Evolutionary conservation across 2,113 vertebrate genomes (phyloP).

Genomic region (Otolemur garnettii): DNA sequence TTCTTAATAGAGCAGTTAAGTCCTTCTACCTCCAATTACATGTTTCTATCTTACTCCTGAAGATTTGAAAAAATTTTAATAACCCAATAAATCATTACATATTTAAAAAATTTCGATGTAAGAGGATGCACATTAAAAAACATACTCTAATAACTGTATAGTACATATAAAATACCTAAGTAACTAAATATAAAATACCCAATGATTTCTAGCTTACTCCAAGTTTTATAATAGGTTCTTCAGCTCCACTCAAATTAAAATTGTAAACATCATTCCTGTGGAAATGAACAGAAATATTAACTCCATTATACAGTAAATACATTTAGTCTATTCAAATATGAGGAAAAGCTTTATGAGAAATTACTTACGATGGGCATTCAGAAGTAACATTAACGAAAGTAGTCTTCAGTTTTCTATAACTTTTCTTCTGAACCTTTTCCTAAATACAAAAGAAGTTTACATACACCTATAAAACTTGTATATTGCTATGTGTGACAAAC

Average conservation of each 20-base stretch:
- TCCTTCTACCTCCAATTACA: not conserved
- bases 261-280: constrained; percentile 89
- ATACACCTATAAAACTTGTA: constrained; percentile 30
- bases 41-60: constrained; percentile 34
- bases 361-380: constrained; percentile 84
- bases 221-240: constrained; percentile 90
- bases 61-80: constrained; percentile 17
- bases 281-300: constrained; percentile 75
- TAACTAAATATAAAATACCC: constrained; percentile 49
- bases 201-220: constrained; percentile 85
- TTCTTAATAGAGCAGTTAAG: constrained; percentile 1
- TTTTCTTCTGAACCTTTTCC: constrained; percentile 82
- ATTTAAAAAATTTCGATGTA: constrained; percentile 5
- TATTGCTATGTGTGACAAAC: not conserved
- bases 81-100: not conserved
- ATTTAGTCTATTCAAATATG: constrained; percentile 53
- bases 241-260: constrained; percentile 85
- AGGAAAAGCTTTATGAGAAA: constrained; percentile 40
- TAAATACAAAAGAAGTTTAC: constrained; percentile 73
- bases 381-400: constrained; percentile 80
- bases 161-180: constrained; percentile 51
- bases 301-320: constrained; percentile 13
- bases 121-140: constrained; percentile 39
- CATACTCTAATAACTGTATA: not conserved
- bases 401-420: constrained; percentile 81